Base-by-base conservation (phyloP, 2,113 vertebrate genomes). In the Cheirogaleus medius region DNA sequence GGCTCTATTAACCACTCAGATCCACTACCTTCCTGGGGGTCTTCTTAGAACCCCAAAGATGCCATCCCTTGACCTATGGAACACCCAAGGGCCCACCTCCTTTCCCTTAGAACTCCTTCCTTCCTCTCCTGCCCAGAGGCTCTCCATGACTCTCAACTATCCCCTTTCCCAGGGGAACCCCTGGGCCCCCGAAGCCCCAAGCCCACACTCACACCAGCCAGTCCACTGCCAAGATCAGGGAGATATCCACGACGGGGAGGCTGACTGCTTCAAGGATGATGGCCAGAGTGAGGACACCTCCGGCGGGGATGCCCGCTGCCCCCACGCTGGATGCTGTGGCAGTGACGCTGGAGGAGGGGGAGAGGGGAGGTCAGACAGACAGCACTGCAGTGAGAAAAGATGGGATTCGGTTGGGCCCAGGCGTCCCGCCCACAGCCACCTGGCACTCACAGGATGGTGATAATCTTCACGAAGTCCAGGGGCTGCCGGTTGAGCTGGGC, bases 291-390 rank as follows among this genome's bases (percentile, higher is more conserved):
- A 99, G 98, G 68, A 99, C 98, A 0, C 99, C 99, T 0, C 99
- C 99, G 0, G 99, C 99, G 1, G 99, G 99, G 47, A 99, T 99
- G 39, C 99, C 99, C 0, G 99, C 99, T 0, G 99, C 99, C 13
- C 99, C 99, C 3, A 99, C 99, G 6, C 99, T 99, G 82, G 99
- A 99, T 0, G 99, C 99, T 0, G 99, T 99, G 14, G 99, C 99
- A 0, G 99, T 99, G 95, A 99, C 98, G 29, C 99, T 99, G 94
- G 47, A 20, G 93, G 10, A 23, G 93, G 10, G 8, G 21, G 20
- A 25, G 8, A 23, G 25, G 6, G 20, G 27, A 44, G n/a, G 37
- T 94, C 77, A 94, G 90, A 23, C 12, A 10, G 8, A 25, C 4
- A 13, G 10, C 47, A 29, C 8, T 0, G 1, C 5, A 8, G 2